phyloP scores from a whole-genome alignment of 2,113 vertebrate genomes.

The Phylloscopus trochiloides region DNA sequence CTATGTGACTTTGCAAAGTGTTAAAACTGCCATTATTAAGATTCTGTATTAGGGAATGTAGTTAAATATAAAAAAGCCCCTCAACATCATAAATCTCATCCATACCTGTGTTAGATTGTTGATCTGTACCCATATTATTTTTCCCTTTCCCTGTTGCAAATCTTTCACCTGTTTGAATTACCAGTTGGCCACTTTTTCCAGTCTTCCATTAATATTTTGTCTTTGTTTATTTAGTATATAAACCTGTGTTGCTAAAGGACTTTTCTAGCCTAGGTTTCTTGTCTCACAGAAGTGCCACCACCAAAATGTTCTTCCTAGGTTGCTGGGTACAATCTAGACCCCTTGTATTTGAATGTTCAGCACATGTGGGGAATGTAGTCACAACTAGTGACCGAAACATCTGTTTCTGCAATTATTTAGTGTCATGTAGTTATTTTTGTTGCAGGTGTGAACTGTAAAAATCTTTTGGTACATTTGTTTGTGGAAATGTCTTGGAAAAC shows the following conservation, averaged over 20 bases:
- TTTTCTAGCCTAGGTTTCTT: not conserved
- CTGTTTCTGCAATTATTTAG: not conserved
- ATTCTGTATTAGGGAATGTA: not conserved
- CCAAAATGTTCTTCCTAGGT: not conserved
- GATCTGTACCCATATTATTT: not conserved
- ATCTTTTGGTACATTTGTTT: not conserved
- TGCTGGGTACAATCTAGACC: not conserved
- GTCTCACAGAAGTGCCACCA: not conserved
- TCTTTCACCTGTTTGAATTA: not conserved
- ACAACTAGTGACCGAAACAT: not conserved
- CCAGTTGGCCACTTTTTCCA: not conserved
- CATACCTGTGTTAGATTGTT: not conserved
- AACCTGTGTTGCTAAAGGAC: not conserved
- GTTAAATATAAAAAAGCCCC: not conserved
- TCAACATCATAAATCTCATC: not conserved
- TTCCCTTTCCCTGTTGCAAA: not conserved
- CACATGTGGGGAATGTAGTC: not conserved
- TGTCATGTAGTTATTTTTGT: not conserved
- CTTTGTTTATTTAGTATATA: not conserved
- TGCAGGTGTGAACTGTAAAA: not conserved
- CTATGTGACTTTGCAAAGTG: not conserved
- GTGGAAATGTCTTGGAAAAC: not conserved
- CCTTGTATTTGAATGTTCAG: not conserved
- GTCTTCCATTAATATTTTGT: not conserved
- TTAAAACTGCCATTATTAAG: not conserved